A percentile compares a stretch with the other conserved stretches of the same genome.
These are phyloP conservation scores for Lophius americanus DNA, from an alignment of 2,797 vertebrate genomes.

Conservation along the genomic window DNA sequence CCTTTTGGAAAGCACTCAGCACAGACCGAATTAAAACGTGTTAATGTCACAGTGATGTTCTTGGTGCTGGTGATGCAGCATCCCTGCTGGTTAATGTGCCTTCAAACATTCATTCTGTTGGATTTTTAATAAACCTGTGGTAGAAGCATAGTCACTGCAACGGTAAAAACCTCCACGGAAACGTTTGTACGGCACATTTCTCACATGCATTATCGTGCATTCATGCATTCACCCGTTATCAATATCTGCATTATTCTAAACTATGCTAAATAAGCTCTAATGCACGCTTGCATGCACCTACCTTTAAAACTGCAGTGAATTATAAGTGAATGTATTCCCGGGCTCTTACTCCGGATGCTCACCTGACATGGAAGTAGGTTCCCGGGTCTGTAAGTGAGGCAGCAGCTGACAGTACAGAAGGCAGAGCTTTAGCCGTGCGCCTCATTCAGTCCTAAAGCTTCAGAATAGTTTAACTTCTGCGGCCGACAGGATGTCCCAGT, in stretches of 20 bases:
- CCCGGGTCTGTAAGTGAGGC: slow-evolving; percentile 51
- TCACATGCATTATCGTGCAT: slow-evolving; percentile 3
- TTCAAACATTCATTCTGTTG: slow-evolving; percentile 45
- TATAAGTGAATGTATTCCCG: slow-evolving; percentile 25
- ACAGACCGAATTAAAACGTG: slow-evolving; percentile 24
- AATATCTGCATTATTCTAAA: background rate
- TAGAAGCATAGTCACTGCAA: background rate
- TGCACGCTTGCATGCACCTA: slow-evolving; percentile 26
- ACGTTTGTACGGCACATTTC: slow-evolving; percentile 22
- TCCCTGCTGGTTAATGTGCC: slow-evolving; percentile 51
- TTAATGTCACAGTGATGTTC: slow-evolving; percentile 47
- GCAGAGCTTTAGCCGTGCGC: slow-evolving; percentile 54
- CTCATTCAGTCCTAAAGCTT: slow-evolving; percentile 58
- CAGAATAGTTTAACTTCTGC: slow-evolving; percentile 71
- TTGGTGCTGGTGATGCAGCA: slow-evolving; percentile 28
- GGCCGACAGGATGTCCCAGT: slow-evolving; percentile 76
- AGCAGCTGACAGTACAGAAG: slow-evolving; percentile 70
- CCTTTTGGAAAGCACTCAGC: too few relatives aligned
- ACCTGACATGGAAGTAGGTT: slow-evolving; percentile 58
- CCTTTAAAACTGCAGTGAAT: slow-evolving; percentile 35
- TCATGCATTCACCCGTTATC: too few relatives aligned
- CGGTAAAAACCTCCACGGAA: slow-evolving; percentile 13
- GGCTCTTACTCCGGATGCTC: slow-evolving; percentile 37
- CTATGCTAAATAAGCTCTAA: slow-evolving; percentile 7
- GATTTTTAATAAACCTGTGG: slow-evolving; percentile 59